A percentile compares a stretch with the other conserved stretches of the same genome.
Evolutionary conservation across 2,113 vertebrate genomes (phyloP).

Genomic region (Muntiacus muntjak): DNA sequence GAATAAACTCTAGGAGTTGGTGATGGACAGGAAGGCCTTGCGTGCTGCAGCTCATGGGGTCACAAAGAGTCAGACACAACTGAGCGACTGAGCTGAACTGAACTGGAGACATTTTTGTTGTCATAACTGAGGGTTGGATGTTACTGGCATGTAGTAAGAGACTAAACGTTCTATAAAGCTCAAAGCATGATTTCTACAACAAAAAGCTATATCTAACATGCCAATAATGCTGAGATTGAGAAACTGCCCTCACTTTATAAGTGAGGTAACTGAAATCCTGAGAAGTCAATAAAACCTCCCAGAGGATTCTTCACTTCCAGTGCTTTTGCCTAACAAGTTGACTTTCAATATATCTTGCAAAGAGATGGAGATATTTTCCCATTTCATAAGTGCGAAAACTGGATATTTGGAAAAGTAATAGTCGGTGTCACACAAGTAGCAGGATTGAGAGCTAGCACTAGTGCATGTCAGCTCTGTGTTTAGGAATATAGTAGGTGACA

Average conservation of each 20-base stretch:
- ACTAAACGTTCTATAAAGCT: not conserved
- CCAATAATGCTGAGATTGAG: not conserved
- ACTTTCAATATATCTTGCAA: not conserved
- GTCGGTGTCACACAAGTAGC: not conserved
- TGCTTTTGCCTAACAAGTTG: not conserved
- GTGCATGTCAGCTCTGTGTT: not conserved
- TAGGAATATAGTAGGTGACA: not conserved
- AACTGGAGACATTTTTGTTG: not conserved
- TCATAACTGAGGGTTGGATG: not conserved
- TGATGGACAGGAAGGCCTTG: not conserved
- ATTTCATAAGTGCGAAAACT: not conserved
- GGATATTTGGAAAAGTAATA: not conserved
- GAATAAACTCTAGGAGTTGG: fast-evolving
- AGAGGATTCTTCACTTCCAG: not conserved
- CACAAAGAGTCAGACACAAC: fast-evolving
- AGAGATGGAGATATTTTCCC: not conserved
- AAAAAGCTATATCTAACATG: not conserved
- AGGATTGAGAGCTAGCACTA: no score
- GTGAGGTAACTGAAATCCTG: not conserved
- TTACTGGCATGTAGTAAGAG: not conserved
- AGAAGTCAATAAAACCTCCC: not conserved
- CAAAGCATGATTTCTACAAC: not conserved
- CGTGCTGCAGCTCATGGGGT: fast-evolving
- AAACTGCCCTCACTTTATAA: not conserved
- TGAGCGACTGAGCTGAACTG: not conserved